phyloP scores from a whole-genome alignment of 2,888 invertebrate genomes.

The Entomobrya multifasciata region DNA sequence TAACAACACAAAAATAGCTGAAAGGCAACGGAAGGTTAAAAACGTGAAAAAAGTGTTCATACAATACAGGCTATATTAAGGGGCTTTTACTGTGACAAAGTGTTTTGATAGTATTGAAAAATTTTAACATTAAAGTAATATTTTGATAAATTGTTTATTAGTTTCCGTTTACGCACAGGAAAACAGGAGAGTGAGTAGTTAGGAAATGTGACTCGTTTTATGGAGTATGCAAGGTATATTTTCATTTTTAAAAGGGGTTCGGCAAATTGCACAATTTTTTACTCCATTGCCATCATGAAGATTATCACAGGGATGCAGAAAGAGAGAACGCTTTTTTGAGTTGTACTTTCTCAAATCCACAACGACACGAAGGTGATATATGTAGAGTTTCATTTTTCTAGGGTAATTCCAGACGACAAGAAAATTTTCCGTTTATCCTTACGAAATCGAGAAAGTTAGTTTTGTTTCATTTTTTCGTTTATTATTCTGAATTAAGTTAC shows the following conservation, averaged over 20 bases:
- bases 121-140: neutral
- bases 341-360: no score
- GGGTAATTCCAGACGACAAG: no score
- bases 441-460: neutral
- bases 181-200: neutral
- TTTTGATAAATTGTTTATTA: constrained; percentile 7
- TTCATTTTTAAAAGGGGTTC: neutral
- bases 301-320: no score
- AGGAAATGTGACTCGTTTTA: neutral
- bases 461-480: neutral
- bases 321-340: no score
- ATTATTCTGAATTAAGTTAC: neutral
- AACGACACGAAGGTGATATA: neutral
- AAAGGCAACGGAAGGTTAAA: no score
- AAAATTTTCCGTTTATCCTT: no score
- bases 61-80: neutral
- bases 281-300: neutral
- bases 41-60: neutral
- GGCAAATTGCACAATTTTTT: neutral
- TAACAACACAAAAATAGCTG: no score
- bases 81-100: neutral
- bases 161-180: neutral
- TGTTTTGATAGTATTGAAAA: neutral
- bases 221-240: neutral
- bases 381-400: neutral